Evolutionary conservation across 2,797 vertebrate genomes (phyloP), one percentile per base, ranked within the genome.

Genomic region (Discoglossus pictus): DNA sequence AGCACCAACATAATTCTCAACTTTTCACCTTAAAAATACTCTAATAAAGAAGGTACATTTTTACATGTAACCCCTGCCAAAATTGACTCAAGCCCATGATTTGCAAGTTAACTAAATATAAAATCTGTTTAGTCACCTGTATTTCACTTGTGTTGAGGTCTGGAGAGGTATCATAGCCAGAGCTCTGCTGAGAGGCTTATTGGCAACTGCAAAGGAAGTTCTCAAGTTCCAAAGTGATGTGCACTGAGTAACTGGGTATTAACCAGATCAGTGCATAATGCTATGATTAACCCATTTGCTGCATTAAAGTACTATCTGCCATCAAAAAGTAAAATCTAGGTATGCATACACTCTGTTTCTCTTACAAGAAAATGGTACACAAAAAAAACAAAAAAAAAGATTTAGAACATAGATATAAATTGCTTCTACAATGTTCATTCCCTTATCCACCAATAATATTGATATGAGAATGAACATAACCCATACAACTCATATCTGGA

Each of bases 61-160:
- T 48, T 47, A 48, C 44, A 58, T 58, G n/a, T 31, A 40, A 15
- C 8, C 5, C 12, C 10, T 64, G 68, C 61, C 68, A 64, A 71
- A 64, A 71, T 18, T 36, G 24, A 64, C 61, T 64, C 53, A 71
- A 38, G 38, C 38, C 31, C 48, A 47, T 35, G 54, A 65, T 71
- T 65, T 65, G 31, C 61, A 59, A 65, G 53, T 64, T 64, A 70
- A 51, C 60, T 51, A 59, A 43, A 59, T 51, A 24, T 38, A 36
- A 54, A 48, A 65, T 71, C n/a, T 71, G 61, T 71, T 71, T 64
- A 71, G 61, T 71, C 53, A 71, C 61, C 68, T 71, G 43, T 62
- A 46, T 50, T 64, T 59, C 68, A 58, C 60, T 43, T 64, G 53
- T 36, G 27, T 9, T 65, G 44, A 58, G 68, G 52, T 59, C 53